phyloP scores from a whole-genome alignment of 2,113 vertebrate species.

The Chloropsis hardwickii region DNA sequence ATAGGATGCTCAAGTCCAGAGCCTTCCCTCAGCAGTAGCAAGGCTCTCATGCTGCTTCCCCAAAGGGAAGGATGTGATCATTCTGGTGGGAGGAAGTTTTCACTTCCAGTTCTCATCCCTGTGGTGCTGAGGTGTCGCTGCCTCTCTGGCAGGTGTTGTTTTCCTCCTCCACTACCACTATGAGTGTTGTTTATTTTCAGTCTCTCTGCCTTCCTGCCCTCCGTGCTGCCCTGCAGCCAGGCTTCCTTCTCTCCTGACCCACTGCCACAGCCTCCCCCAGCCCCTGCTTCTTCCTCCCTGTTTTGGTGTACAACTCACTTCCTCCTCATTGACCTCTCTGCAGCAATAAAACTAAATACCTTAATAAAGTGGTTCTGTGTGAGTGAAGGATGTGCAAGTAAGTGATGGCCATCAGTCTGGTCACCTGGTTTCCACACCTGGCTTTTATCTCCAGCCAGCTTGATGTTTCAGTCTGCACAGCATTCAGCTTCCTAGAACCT shows the following conservation, averaged over 20 bases:
- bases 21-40: not conserved
- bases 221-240: not conserved
- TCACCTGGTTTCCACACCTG: not conserved
- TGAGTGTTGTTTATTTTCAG: not conserved
- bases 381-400: rapidly evolving
- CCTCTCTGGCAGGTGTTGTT: not conserved
- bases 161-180: not conserved
- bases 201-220: not conserved
- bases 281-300: not conserved
- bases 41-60: not conserved
- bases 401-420: not conserved
- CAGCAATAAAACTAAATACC: not conserved
- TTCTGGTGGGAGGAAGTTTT: not conserved
- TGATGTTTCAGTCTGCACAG: not conserved
- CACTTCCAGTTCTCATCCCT: not conserved
- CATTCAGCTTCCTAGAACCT: not conserved
- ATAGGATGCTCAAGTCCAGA: not conserved
- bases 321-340: not conserved
- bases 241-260: not conserved
- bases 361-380: not conserved
- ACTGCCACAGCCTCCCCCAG: not conserved
- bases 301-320: not conserved
- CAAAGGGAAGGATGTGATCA: not conserved
- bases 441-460: not conserved
- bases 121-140: not conserved